Conservation (phyloP, 2,113 vertebrate species). For the Acanthochromis polyacanthus region DNA sequence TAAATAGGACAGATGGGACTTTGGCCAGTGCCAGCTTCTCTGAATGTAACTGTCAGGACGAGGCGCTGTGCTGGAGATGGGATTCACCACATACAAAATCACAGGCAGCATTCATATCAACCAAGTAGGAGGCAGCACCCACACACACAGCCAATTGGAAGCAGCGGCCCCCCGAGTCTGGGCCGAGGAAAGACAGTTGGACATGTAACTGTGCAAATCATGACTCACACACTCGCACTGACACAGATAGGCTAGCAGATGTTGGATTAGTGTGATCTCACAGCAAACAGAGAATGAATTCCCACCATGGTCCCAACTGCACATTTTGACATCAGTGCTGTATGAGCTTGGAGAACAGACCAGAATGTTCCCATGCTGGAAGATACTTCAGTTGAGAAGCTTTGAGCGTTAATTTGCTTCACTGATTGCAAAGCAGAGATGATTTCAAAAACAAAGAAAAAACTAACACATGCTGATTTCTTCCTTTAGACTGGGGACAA, state of each 20-base stretch:
- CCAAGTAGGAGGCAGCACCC: slow-evolving; percentile 36
- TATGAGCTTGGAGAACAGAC: not conserved
- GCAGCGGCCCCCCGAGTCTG: not conserved
- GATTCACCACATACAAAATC: slow-evolving; percentile 16
- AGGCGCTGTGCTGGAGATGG: slow-evolving; percentile 13
- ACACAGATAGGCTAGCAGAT: slow-evolving; percentile 17
- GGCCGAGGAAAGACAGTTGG: not conserved
- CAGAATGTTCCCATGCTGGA: slow-evolving; percentile 12
- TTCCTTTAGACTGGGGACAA: not conserved
- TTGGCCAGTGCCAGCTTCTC: slow-evolving; percentile 24
- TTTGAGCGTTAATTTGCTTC: slow-evolving; percentile 5
- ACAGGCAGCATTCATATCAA: slow-evolving; percentile 15
- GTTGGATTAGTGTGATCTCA: slow-evolving; percentile 43
- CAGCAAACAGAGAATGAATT: slow-evolving; percentile 38
- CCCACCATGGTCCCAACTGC: not conserved
- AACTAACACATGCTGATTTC: not conserved
- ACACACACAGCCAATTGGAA: not conserved
- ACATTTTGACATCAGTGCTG: slow-evolving; percentile 16
- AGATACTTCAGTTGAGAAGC: not conserved
- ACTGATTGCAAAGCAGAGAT: not conserved
- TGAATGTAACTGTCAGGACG: slow-evolving; percentile 31
- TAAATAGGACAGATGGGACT: slow-evolving; percentile 39
- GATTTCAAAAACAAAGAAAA: not conserved
- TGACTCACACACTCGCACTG: not conserved
- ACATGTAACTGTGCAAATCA: slow-evolving; percentile 28